Conservation (phyloP, 2,797 vertebrate species). For the Carcharodon carcharias region DNA sequence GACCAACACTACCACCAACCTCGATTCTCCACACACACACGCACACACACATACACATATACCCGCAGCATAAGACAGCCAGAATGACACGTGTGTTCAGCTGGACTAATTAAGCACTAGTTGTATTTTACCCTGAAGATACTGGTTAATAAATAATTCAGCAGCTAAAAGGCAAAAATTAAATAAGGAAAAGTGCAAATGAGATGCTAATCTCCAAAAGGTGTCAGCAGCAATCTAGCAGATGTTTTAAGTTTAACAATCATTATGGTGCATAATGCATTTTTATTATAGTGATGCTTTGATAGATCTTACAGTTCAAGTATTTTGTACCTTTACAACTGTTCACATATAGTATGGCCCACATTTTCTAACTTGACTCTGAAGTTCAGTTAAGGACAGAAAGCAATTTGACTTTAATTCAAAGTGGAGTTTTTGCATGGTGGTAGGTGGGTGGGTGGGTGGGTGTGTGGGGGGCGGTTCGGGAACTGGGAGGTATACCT, state of each 20-base stretch:
- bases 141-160: constrained; percentile 28
- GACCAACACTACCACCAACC: neutral
- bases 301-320: neutral
- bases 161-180: constrained; percentile 36
- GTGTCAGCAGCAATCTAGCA: constrained; percentile 19
- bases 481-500: neutral
- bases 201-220: constrained; percentile 15
- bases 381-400: neutral
- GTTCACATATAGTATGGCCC: neutral
- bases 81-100: constrained; percentile 33
- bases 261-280: neutral
- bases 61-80: constrained; percentile 20
- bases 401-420: neutral
- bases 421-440: neutral
- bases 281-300: neutral
- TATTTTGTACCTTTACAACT: neutral
- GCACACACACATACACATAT: neutral
- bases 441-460: too few species aligned
- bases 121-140: constrained; percentile 28
- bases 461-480: too few species aligned
- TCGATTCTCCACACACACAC: neutral
- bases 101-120: constrained; percentile 29
- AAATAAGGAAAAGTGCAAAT: constrained; percentile 34
- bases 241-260: constrained; percentile 29
- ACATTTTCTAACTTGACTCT: neutral